phyloP scores from a whole-genome alignment of 2,797 vertebrate species.

The Neostethus bicornis region DNA sequence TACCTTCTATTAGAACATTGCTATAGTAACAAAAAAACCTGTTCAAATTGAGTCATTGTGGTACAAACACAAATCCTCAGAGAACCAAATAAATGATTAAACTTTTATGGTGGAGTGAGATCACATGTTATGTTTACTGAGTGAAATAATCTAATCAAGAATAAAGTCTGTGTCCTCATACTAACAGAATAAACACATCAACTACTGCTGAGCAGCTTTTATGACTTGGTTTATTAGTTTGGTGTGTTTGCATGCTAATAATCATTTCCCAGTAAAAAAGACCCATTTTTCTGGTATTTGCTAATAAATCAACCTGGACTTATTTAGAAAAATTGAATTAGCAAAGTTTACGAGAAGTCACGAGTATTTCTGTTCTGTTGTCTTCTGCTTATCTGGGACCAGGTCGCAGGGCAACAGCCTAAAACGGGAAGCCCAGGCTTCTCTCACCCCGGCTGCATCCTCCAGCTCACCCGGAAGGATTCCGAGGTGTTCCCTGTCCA shows the following conservation, averaged over 20 bases:
- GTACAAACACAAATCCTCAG: fast-evolving
- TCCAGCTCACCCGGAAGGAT: too few relatives aligned
- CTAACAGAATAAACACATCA: background rate
- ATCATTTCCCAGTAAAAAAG: background rate
- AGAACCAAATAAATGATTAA: background rate
- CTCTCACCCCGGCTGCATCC: too few relatives aligned
- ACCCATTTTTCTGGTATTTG: background rate
- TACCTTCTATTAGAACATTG: background rate
- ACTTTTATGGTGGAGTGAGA: background rate
- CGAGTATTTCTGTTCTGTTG: background rate
- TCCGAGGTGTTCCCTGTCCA: too few relatives aligned
- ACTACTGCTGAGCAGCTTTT: background rate
- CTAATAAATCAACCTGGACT: background rate
- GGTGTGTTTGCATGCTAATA: background rate
- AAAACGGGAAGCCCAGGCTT: too few relatives aligned
- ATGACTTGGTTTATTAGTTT: background rate
- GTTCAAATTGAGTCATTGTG: background rate
- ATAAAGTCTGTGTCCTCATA: background rate
- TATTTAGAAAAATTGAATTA: background rate
- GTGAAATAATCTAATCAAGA: background rate
- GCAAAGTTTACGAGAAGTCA: background rate
- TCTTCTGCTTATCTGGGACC: too few relatives aligned
- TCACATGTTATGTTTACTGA: background rate
- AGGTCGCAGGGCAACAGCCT: too few relatives aligned
- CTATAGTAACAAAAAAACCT: background rate